Percentiles rank a stretch among this genome's conserved stretches.
These are phyloP conservation scores for Thalassoma bifasciatum DNA, from an alignment of 2,113 vertebrate species.

Conservation along the genomic window DNA sequence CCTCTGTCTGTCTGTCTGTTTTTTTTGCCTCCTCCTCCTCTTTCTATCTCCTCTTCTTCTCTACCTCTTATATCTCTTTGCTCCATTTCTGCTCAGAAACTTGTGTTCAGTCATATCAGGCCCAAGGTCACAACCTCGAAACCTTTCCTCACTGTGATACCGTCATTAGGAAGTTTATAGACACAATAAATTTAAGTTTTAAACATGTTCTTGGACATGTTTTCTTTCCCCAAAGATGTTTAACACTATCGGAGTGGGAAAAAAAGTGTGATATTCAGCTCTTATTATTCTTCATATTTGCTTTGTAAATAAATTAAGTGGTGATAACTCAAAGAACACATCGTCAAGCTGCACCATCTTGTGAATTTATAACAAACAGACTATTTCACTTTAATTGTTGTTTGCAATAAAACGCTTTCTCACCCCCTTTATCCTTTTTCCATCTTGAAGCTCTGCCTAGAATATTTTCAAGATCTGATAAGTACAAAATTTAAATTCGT, in stretches of 20 bases:
- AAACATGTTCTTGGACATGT: neutral
- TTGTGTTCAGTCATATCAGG: slow-evolving; percentile 51
- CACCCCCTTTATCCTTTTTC: too few relatives aligned
- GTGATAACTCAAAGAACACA: neutral
- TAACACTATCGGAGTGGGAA: neutral
- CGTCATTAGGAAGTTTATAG: slow-evolving; percentile 50
- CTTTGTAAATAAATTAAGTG: slow-evolving; percentile 7
- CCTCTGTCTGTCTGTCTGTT: slow-evolving; percentile 45
- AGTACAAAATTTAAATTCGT: too few relatives aligned
- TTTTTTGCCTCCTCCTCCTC: slow-evolving; percentile 27
- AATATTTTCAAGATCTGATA: too few relatives aligned
- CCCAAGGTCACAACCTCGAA: slow-evolving; percentile 68
- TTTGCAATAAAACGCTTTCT: too few relatives aligned
- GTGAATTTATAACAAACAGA: too few relatives aligned
- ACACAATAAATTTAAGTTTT: slow-evolving; percentile 11
- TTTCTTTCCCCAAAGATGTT: neutral
- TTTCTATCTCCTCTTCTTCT: slow-evolving; percentile 16
- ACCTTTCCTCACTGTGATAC: slow-evolving; percentile 35
- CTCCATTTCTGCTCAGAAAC: slow-evolving; percentile 26
- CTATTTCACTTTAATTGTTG: too few relatives aligned
- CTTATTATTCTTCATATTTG: neutral
- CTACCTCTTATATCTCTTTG: slow-evolving; percentile 47
- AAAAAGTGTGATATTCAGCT: neutral
- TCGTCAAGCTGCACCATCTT: neutral
- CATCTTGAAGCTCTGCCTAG: too few relatives aligned